Evolutionary conservation across 2,888 invertebrate species (phyloP).

Genomic region (Cantharis rufa): DNA sequence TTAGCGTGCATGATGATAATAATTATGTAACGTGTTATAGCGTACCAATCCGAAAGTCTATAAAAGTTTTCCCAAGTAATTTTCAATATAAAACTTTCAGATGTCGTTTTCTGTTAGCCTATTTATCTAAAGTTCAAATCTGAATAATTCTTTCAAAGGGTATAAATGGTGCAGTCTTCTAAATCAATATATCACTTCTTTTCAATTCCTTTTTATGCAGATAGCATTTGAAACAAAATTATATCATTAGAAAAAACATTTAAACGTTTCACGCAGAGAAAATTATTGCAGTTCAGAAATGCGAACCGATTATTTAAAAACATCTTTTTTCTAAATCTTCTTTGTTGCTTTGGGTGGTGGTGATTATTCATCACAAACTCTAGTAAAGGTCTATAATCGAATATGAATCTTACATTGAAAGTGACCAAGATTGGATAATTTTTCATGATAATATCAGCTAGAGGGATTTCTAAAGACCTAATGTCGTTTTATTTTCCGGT

Average conservation of each 20-base stretch:
- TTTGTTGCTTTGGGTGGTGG: background rate
- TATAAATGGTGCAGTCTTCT: conserved; percentile 2
- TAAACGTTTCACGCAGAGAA: background rate
- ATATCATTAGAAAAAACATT: background rate
- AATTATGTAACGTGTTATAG: background rate
- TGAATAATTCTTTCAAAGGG: background rate
- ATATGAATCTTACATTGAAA: background rate
- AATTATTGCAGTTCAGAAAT: background rate
- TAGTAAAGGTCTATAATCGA: background rate
- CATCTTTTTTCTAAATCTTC: background rate
- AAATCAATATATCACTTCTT: conserved; percentile 1
- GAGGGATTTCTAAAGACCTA: background rate
- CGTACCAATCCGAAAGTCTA: background rate
- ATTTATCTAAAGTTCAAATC: background rate
- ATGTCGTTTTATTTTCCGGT: background rate
- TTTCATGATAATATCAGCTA: background rate
- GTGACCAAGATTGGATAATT: background rate
- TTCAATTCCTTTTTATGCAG: background rate
- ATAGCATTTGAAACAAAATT: background rate
- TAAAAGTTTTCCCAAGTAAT: background rate
- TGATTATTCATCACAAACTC: background rate
- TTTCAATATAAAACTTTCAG: background rate
- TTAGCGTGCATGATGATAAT: background rate
- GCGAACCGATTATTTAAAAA: background rate
- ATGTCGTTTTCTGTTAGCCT: background rate